Percentiles rank a stretch among this genome's conserved stretches.
Conservation (phyloP, 2,113 vertebrate genomes). For the human region GRCh38 chr9:30464001-30464500, state of each 20-base stretch:
- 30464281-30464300: background rate
- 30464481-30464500: background rate
- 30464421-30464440: background rate
- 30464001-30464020: background rate
- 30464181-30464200: background rate
- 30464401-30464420: background rate
- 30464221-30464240: background rate
- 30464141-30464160: background rate
- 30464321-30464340: background rate
- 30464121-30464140: background rate
- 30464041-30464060: background rate
- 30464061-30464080: background rate
- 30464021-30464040: background rate
- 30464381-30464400: background rate
- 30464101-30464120: background rate
- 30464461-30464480: background rate
- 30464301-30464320: background rate
- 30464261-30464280: background rate
- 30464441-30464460: background rate
- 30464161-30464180: background rate
- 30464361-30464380: background rate
- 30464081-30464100: background rate
- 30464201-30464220: background rate
- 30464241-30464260: background rate
- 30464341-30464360: background rate